Conservation (phyloP, 2,113 vertebrate genomes). For the Thinocorus orbignyianus region DNA sequence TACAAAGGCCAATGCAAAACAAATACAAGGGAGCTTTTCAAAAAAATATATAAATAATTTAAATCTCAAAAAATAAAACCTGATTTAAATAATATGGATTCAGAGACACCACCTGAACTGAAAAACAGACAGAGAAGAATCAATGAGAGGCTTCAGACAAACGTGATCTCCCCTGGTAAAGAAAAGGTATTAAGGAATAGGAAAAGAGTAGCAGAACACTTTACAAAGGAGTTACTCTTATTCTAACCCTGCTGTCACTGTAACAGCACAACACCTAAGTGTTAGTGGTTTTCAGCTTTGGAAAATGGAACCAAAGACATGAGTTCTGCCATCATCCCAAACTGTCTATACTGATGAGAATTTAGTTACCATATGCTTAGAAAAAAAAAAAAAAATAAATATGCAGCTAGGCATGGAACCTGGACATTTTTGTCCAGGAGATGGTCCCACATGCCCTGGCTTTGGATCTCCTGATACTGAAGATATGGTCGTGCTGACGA, state of each 20-base stretch:
- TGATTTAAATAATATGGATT: not conserved
- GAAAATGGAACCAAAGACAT: not conserved
- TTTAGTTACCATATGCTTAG: not conserved
- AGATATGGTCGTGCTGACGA: accelerated
- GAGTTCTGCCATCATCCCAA: not conserved
- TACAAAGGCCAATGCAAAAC: not conserved
- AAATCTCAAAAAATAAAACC: not conserved
- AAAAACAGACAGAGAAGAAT: not conserved
- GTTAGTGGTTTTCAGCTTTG: not conserved
- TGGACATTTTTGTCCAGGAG: not conserved
- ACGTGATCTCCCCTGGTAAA: not conserved
- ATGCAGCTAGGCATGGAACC: not conserved
- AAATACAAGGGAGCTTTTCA: not conserved
- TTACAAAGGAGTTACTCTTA: not conserved
- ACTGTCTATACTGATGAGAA: not conserved
- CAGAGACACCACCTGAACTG: not conserved
- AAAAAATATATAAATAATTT: not conserved
- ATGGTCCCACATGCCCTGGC: not conserved
- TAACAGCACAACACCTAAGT: not conserved
- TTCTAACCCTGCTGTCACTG: not conserved
- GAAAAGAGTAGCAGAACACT: not conserved
- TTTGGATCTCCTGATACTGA: not conserved
- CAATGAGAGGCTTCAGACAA: not conserved
- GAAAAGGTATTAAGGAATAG: not conserved
- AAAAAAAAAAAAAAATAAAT: not conserved